Evolutionary conservation across 2,113 vertebrate genomes (phyloP), one percentile per base, ranked within the genome.

Genomic region (Chionodraco myersi): DNA sequence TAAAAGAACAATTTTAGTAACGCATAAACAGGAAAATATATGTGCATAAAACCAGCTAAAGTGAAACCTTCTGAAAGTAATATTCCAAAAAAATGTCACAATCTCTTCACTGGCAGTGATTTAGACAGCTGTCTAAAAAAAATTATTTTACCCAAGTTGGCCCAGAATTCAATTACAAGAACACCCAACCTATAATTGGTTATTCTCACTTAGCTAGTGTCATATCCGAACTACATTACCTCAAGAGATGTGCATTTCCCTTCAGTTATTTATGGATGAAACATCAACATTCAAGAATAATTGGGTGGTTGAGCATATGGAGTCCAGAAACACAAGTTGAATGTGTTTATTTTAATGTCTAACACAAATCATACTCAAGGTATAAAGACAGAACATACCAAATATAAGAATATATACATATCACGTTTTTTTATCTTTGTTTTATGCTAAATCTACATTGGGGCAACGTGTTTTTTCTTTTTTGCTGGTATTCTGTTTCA

Each of bases 221-320:
- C 48, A 30, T 57, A 18, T 11, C 44, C 10, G 6, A 63, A 18
- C 14, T 49, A 14, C 10, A 41, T 41, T 41, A 41, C 30, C 30
- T 30, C 30, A 30, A 30, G 30, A 30, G 30, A 30, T 30, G 30
- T 30, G 30, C 30, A 30, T 30, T 30, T 30, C 30, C 45, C 48
- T 26, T 77, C 10, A 36, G 10, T 53, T 51, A 3, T 34, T 21
- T 36, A 58, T 58, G 68, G 73, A 66, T 23, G 59, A 18, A 57
- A 64, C 5, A 0, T 51, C 34, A 59, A 76, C 48, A 34, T 54
- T 57, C 0, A 23, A 49, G 30, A 49, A 51, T 16, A 56, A 61
- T 62, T 18, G 68, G 23, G 3, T 23, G 36, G 18, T 30, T 30
- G 30, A 30, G 3, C 30, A 18, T 18, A 36, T 36, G 23, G 44